Evolutionary conservation across 2,113 vertebrate species (phyloP), one percentile per base, ranked within the genome.

Genomic region (Chloebia gouldiae): DNA sequence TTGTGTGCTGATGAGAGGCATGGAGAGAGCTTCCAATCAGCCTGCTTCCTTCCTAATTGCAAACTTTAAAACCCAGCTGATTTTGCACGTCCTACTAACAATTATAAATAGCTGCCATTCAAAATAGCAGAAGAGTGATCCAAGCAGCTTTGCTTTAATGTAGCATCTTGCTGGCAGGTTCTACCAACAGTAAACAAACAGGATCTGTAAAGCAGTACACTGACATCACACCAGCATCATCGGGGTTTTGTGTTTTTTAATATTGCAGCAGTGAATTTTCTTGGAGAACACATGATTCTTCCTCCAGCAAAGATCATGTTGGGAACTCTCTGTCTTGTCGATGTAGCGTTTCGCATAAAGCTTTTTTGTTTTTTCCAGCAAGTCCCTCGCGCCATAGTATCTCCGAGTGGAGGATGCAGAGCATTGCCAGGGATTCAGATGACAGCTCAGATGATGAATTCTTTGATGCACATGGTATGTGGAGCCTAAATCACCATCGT

Each of bases 331-430:
- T 5, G 31, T 78, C 90, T 88, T 91, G 88, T 63, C 83, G 40
- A 3, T 45, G 70, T 56, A 10, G 81, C 72, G 11, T 81, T 49
- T 90, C 30, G 56, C 82, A 73, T 73, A 50, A 81, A 79, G 87
- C 86, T 79, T 82, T 93, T 87, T 49, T 97, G 93, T 95, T 90
- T 95, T 80, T 97, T 97, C 79, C 98, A 99, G 99, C 97, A 54
- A 99, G 99, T 60, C 99, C 99, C 21, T 99, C 99, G 10, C 98
- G 98, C 88, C 99, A 99, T 97, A 99, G 98, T 97, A 97, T 99
- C 96, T 99, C 99, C 0, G 99, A 99, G 96, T 99, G 99, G 99
- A 98, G 99, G 95, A 99, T 99, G 99, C 99, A 99, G 98, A 99
- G 99, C 92, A 99, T 99, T 27, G 99, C 99, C 49, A 97, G 99